Evolutionary conservation across 2,888 invertebrate species (phyloP).

Genomic region (Dendrolimus pini): DNA sequence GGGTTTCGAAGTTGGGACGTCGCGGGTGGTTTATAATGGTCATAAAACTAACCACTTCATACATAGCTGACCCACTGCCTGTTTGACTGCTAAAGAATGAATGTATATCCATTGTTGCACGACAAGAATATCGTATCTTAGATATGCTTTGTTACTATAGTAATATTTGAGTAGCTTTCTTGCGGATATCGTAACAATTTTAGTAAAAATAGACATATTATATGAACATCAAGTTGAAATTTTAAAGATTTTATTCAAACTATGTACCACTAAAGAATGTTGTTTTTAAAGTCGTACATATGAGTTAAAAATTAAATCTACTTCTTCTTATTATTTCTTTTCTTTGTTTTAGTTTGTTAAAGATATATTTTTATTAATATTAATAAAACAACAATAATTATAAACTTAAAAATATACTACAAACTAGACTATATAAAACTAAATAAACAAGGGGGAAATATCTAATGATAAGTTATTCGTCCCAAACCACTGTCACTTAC

Average conservation of each 20-base stretch:
- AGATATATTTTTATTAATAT: no score
- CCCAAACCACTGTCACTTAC: no score
- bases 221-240: neutral
- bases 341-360: no score
- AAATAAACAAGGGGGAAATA: no score
- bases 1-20: constrained; percentile 26
- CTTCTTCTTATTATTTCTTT: no score
- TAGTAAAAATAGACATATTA: neutral
- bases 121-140: constrained; percentile 14
- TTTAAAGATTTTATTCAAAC: neutral
- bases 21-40: constrained; percentile 64
- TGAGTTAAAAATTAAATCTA: no score
- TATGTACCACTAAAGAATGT: no score
- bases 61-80: constrained; percentile 36
- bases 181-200: neutral
- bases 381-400: no score
- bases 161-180: neutral
- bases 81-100: constrained; percentile 27
- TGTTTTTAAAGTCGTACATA: no score
- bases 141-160: neutral
- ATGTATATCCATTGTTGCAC: constrained; percentile 35
- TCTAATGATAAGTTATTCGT: no score
- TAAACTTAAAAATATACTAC: no score
- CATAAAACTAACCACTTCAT: constrained; percentile 56
- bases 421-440: no score